Evolutionary conservation across 1,140 invertebrate genomes (phyloP).

Genomic region (Drosophila carrolli): DNA sequence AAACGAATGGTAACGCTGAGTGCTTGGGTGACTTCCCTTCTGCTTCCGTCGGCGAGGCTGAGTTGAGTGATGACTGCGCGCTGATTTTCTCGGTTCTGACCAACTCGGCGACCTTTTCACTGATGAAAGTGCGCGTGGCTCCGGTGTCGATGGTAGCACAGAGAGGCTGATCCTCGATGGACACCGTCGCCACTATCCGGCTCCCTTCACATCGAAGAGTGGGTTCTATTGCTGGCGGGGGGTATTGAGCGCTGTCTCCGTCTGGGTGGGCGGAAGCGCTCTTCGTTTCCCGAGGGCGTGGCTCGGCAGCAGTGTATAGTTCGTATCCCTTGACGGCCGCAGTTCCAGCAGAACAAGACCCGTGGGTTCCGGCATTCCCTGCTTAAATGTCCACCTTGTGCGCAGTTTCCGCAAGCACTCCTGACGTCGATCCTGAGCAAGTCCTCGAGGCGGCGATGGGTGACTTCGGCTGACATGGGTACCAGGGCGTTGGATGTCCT

Average conservation of each 20-base stretch:
- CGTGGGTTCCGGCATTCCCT: background rate
- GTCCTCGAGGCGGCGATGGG: no score
- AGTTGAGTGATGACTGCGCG: background rate
- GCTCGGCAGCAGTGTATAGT: conserved; percentile 7
- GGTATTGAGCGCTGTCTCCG: background rate
- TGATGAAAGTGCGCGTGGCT: conserved; percentile 1
- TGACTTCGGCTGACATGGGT: background rate
- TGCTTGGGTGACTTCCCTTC: background rate
- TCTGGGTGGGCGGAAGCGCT: conserved; percentile 1
- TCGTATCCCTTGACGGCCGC: conserved; percentile 2
- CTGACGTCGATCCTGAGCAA: no score
- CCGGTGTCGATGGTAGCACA: background rate
- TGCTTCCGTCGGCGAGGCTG: background rate
- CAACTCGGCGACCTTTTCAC: background rate
- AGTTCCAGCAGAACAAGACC: conserved; percentile 6
- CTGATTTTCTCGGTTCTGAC: conserved; percentile 2
- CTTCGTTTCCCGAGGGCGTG: conserved; percentile 1
- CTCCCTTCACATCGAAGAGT: background rate
- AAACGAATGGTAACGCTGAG: background rate
- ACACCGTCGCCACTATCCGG: background rate
- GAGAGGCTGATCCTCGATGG: background rate
- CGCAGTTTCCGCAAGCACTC: no score
- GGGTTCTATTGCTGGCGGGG: background rate
- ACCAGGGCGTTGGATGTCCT: background rate
- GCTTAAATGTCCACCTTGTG: background rate